phyloP scores from a whole-genome alignment of 2,888 invertebrate genomes.

The Caenorhabditis imperialis region DNA sequence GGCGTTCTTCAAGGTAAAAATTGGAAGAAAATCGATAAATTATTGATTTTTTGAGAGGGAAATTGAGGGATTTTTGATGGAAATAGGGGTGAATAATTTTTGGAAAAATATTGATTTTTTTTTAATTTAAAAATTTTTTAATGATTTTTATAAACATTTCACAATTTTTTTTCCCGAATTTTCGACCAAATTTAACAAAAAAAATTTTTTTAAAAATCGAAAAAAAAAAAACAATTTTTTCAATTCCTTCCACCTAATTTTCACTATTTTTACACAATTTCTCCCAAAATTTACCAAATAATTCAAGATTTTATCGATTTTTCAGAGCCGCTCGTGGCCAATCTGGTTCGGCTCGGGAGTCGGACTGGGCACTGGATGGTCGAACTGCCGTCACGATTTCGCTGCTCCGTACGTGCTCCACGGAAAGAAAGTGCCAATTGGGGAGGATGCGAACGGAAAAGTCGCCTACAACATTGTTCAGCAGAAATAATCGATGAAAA shows the following conservation, averaged over 20 bases:
- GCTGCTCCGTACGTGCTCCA: constrained; percentile 78
- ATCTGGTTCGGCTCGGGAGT: constrained; percentile 89
- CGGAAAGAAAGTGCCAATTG: constrained; percentile 77
- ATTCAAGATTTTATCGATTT: constrained; percentile 40
- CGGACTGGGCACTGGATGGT: constrained; percentile 91
- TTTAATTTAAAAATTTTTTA: no score
- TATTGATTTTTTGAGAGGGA: no score
- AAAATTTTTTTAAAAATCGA: constrained; percentile 1
- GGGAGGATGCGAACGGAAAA: constrained; percentile 65
- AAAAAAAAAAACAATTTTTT: constrained; percentile 11
- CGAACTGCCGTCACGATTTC: constrained; percentile 87
- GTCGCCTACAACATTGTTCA: constrained; percentile 65
- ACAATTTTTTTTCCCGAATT: not conserved
- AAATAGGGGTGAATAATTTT: no score
- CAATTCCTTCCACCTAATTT: not conserved
- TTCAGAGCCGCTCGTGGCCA: constrained; percentile 88
- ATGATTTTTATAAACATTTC: no score
- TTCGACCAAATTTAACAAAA: not conserved
- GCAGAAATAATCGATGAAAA: constrained; percentile 49
- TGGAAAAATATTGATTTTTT: no score
- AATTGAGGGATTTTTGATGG: no score
- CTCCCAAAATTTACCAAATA: not conserved
- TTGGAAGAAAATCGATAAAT: no score
- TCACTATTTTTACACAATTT: not conserved
- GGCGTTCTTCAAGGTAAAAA: constrained; percentile 84